Evolutionary conservation across 2,888 invertebrate species (phyloP).

Genomic region (Hypolimnas misippus): DNA sequence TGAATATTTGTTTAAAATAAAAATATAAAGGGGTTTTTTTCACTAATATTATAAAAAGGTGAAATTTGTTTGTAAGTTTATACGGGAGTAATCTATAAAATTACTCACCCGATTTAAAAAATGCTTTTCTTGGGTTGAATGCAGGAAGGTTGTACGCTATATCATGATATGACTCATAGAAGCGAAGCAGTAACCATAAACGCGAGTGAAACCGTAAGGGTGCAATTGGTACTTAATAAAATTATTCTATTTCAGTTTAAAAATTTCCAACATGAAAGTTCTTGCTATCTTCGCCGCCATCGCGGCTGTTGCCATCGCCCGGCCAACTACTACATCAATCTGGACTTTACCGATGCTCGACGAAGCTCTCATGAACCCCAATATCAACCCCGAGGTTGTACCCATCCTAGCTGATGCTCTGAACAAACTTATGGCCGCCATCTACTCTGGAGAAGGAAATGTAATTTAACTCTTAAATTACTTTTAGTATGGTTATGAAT

Average conservation of each 20-base stretch:
- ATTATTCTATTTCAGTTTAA: neutral
- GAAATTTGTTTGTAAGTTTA: too few relatives aligned
- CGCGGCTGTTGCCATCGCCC: slow-evolving; percentile 49
- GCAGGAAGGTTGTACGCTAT: too few relatives aligned
- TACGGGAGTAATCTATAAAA: too few relatives aligned
- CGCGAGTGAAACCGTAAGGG: too few relatives aligned
- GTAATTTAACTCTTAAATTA: slow-evolving; percentile 50
- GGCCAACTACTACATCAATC: slow-evolving; percentile 3
- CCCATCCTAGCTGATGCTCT: slow-evolving; percentile 60
- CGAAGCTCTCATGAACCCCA: slow-evolving; percentile 54
- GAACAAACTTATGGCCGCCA: slow-evolving; percentile 53
- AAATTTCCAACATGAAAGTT: slow-evolving; percentile 60
- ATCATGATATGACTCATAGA: too few relatives aligned
- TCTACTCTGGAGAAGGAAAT: slow-evolving; percentile 51
- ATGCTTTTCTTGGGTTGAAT: too few relatives aligned
- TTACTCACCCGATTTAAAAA: too few relatives aligned
- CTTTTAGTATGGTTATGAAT: neutral
- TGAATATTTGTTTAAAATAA: too few relatives aligned
- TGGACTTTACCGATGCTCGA: slow-evolving; percentile 31
- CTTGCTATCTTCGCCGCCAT: slow-evolving; percentile 61
- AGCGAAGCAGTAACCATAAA: too few relatives aligned
- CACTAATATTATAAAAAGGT: too few relatives aligned
- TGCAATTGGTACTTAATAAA: neutral
- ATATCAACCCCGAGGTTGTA: slow-evolving; percentile 52
- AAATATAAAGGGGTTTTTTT: too few relatives aligned